Percentiles rank a stretch among this genome's conserved stretches.
These are phyloP conservation scores for Thecocarcelia acutangulata DNA, from an alignment of 2,888 invertebrate species.

Conservation along the genomic window DNA sequence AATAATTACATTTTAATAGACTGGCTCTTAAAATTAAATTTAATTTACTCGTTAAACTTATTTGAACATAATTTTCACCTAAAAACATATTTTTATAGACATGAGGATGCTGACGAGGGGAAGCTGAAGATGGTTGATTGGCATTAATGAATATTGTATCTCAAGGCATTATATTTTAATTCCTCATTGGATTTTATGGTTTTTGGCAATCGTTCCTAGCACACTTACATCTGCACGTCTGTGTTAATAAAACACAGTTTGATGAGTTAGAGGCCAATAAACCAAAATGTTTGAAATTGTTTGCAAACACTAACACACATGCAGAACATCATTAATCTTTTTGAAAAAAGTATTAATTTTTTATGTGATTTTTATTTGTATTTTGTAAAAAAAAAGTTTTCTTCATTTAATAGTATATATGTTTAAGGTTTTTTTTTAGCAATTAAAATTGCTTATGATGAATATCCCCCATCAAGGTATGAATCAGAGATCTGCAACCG, in stretches of 20 bases:
- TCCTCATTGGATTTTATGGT: constrained; percentile 12
- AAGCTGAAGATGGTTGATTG: constrained; percentile 1
- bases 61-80: constrained; percentile 39
- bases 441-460: constrained; percentile 63
- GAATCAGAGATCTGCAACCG: no score
- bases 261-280: constrained; percentile 4
- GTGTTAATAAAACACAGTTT: constrained; percentile 13
- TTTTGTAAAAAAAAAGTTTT: constrained; percentile 2
- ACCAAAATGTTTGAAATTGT: not conserved
- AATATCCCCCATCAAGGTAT: constrained; percentile 56
- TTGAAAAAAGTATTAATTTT: constrained; percentile 58
- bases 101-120: not conserved
- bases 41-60: constrained; percentile 59
- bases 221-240: not conserved
- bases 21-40: constrained; percentile 56
- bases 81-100: constrained; percentile 13
- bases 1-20: constrained; percentile 79
- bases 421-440: not conserved
- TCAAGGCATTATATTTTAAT: constrained; percentile 36
- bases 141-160: constrained; percentile 42
- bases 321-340: constrained; percentile 63
- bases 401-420: not conserved
- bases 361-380: constrained; percentile 51
- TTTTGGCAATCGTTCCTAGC: not conserved
- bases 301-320: not conserved